A percentile compares a stretch with the other conserved stretches of the same genome.
Evolutionary conservation across 2,113 vertebrate species (phyloP).

Genomic region (Oreochromis niloticus): DNA sequence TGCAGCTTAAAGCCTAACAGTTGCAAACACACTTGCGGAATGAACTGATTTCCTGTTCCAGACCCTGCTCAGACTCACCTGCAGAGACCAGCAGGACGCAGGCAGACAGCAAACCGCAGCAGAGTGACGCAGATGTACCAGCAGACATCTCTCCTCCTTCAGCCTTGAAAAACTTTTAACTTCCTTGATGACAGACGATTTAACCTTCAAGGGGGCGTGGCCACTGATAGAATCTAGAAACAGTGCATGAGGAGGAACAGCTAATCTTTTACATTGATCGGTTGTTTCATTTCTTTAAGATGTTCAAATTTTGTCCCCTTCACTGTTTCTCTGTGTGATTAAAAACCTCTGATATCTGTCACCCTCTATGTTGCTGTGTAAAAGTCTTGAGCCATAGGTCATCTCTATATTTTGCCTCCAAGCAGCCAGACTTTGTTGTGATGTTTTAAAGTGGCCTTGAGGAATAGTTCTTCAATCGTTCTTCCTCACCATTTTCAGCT

Average conservation of each 20-base stretch:
- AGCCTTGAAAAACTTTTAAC: background rate
- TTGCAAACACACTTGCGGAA: fast-evolving
- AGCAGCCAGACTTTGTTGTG: too few relatives aligned
- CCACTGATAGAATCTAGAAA: background rate
- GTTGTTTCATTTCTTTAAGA: background rate
- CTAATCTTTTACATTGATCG: fast-evolving
- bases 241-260: background rate
- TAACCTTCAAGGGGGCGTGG: background rate
- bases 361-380: background rate
- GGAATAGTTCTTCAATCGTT: background rate
- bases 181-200: fast-evolving
- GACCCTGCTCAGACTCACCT: background rate
- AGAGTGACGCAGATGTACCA: fast-evolving
- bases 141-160: background rate
- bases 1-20: background rate
- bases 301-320: fast-evolving
- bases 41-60: background rate
- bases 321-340: background rate
- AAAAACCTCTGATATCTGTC: background rate
- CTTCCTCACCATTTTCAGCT: background rate
- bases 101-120: background rate
- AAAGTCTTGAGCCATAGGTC: background rate
- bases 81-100: background rate
- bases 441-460: too few relatives aligned
- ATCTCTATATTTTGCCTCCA: too few relatives aligned